Evolutionary conservation across 2,888 invertebrate species (phyloP).

Genomic region (Halocaridina rubra): DNA sequence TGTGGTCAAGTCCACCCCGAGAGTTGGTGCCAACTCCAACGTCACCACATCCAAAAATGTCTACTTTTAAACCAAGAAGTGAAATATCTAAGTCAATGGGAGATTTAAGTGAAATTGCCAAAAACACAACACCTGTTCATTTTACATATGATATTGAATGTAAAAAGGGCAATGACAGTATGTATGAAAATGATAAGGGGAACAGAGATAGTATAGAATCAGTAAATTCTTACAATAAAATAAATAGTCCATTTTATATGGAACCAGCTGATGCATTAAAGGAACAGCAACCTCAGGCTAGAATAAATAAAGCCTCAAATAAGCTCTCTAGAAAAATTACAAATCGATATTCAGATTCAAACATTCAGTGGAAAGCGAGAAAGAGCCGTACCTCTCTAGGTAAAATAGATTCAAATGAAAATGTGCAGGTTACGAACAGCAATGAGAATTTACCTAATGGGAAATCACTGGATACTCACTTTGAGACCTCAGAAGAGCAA

Average conservation of each 20-base stretch:
- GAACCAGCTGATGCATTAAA: conserved; percentile 86
- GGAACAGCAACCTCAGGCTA: conserved; percentile 45
- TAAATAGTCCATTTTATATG: conserved; percentile 85
- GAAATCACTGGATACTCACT: conserved; percentile 4
- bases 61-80: conserved; percentile 55
- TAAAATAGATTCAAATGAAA: conserved; percentile 56
- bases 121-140: conserved; percentile 41
- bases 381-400: conserved; percentile 32
- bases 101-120: conserved; percentile 58
- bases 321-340: conserved; percentile 31
- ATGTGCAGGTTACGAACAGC: conserved; percentile 38
- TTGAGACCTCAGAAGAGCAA: conserved; percentile 29
- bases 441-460: conserved; percentile 27
- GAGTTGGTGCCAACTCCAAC: conserved; percentile 59
- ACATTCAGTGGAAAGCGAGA: conserved; percentile 62
- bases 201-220: conserved; percentile 62
- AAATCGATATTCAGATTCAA: conserved; percentile 61
- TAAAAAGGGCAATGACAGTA: conserved; percentile 56
- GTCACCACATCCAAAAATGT: conserved; percentile 60
- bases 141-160: conserved; percentile 66
- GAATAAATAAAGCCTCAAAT: conserved; percentile 51
- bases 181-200: conserved; percentile 64
- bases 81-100: conserved; percentile 62
- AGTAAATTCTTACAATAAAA: conserved; percentile 63
- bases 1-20: conserved; percentile 78